phyloP scores from a whole-genome alignment of 2,888 invertebrate species.

The Aleiodes alternator region DNA sequence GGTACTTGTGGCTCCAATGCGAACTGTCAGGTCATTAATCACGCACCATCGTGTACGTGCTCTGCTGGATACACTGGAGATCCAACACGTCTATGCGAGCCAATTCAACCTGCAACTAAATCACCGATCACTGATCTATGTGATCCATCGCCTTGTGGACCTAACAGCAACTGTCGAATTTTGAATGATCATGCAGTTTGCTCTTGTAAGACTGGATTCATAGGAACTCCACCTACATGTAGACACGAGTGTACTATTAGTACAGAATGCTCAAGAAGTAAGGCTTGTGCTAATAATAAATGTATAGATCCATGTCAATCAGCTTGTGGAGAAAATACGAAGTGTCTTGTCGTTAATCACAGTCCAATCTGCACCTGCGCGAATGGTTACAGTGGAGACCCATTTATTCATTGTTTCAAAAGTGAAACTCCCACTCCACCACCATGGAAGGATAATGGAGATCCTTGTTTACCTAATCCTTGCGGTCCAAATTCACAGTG shows the following conservation, averaged over 20 bases:
- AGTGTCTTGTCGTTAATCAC: conserved; percentile 90
- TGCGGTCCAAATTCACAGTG: conserved; percentile 91
- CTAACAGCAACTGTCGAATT: conserved; percentile 86
- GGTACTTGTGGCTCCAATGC: conserved; percentile 89
- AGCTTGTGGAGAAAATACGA: conserved; percentile 87
- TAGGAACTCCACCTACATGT: conserved; percentile 88
- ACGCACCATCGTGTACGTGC: conserved; percentile 89
- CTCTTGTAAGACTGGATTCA: conserved; percentile 84
- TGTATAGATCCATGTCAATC: conserved; percentile 89
- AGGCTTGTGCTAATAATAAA: conserved; percentile 87
- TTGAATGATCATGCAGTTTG: conserved; percentile 88
- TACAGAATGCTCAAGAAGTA: conserved; percentile 88
- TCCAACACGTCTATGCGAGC: conserved; percentile 79
- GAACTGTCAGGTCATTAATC: conserved; percentile 87
- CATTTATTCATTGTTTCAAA: conserved; percentile 82
- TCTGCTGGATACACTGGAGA: conserved; percentile 87
- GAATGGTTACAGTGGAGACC: conserved; percentile 87
- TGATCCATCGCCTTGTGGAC: conserved; percentile 89
- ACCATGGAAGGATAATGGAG: conserved; percentile 74
- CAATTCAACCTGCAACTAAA: conserved; percentile 57
- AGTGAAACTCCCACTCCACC: conserved; percentile 70
- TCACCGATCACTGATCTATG: conserved; percentile 79
- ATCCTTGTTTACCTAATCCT: conserved; percentile 88
- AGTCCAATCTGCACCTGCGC: conserved; percentile 92
- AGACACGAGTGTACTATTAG: conserved; percentile 90